Conservation (phyloP, 2,797 vertebrate species). For the Anabas testudineus region DNA sequence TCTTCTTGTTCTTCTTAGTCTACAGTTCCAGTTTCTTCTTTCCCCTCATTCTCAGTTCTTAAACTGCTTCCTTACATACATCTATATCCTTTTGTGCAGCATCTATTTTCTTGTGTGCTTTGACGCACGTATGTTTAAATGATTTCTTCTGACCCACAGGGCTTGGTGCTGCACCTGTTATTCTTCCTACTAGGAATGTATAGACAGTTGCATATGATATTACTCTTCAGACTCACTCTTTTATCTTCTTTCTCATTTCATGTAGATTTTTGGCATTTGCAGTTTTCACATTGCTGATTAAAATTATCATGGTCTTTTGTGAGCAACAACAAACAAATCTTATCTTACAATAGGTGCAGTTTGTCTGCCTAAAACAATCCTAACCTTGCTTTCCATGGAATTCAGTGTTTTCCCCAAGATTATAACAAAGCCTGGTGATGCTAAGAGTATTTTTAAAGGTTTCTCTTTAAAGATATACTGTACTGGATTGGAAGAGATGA, state of each 20-base stretch:
- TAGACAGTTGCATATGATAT: background rate
- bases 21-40: conserved; percentile 6
- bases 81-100: conserved; percentile 20
- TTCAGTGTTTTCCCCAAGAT: no score
- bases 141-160: conserved; percentile 55
- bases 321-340: no score
- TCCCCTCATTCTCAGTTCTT: background rate
- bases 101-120: conserved; percentile 19
- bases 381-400: no score
- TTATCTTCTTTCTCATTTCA: background rate
- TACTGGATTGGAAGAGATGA: conserved; percentile 5
- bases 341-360: no score
- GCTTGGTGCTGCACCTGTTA: conserved; percentile 41
- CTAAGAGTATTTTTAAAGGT: background rate
- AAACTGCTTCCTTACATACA: conserved; percentile 18
- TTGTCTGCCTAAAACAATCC: no score
- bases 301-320: no score
- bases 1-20: background rate
- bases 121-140: conserved; percentile 48
- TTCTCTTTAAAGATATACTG: conserved; percentile 22
- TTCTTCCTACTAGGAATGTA: conserved; percentile 47
- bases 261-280: no score
- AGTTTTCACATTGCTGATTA: no score
- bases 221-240: background rate
- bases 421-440: no score